Evolutionary conservation across 2,797 vertebrate genomes (phyloP).

Genomic region (Tokudaia tokunoshimensis): DNA sequence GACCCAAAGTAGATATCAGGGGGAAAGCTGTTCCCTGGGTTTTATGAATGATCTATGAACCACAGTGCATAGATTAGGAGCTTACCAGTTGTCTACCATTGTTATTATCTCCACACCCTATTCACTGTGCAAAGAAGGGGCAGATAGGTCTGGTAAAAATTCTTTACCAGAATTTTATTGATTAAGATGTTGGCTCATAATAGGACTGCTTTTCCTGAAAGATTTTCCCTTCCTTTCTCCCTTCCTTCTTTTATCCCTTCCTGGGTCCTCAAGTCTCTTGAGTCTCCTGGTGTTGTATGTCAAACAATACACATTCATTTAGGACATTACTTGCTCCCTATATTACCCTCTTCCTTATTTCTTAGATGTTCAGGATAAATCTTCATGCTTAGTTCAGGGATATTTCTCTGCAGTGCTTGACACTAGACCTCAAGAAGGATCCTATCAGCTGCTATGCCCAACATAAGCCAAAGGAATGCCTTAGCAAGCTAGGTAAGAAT

Average conservation of each 20-base stretch:
- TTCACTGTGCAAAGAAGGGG: rapidly evolving
- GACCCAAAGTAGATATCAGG: not conserved
- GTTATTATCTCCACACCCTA: rapidly evolving
- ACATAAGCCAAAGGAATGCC: not conserved
- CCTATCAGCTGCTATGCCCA: not conserved
- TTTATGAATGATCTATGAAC: not conserved
- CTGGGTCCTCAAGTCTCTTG: no score
- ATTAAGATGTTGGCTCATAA: not conserved
- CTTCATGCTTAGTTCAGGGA: not conserved
- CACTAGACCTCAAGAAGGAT: not conserved
- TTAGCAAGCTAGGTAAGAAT: not conserved
- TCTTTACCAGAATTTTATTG: not conserved
- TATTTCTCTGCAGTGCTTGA: not conserved
- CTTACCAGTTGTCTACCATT: rapidly evolving
- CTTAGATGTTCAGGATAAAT: not conserved
- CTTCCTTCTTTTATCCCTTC: not conserved
- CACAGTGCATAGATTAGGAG: not conserved
- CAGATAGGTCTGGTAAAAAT: rapidly evolving
- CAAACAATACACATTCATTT: not conserved
- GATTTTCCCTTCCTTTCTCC: not conserved
- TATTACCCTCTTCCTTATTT: not conserved
- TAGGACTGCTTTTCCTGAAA: not conserved
- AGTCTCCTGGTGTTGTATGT: not conserved
- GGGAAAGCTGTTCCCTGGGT: not conserved
- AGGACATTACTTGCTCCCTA: not conserved